A percentile compares a stretch with the other conserved stretches of the same genome.
Conservation (phyloP, 2,797 vertebrate genomes). For the Anisognathus igniventris region DNA sequence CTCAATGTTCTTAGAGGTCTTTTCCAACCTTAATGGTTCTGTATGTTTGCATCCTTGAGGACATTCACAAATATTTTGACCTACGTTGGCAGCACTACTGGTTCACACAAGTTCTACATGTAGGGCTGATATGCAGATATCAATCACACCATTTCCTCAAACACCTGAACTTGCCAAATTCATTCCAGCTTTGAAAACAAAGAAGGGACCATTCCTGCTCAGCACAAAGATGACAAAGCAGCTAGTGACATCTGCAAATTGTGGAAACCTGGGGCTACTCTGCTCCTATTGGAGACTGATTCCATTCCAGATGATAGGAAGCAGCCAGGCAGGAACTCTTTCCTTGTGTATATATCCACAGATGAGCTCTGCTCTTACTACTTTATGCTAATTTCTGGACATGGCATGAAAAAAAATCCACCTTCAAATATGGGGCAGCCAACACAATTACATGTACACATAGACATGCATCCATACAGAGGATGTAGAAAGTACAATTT, state of each 20-base stretch:
- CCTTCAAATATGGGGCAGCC: background rate
- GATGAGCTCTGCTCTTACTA: background rate
- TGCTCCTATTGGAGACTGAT: background rate
- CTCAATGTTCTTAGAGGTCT: background rate
- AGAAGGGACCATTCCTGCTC: background rate
- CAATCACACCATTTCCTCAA: background rate
- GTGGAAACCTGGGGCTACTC: background rate
- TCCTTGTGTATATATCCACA: background rate
- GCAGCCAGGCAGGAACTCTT: background rate
- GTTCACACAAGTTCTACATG: accelerated
- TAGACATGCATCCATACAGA: background rate
- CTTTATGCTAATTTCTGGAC: background rate
- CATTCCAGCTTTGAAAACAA: background rate
- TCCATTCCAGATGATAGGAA: background rate
- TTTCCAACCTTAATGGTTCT: background rate
- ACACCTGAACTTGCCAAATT: background rate
- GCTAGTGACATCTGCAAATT: background rate
- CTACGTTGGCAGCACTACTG: accelerated
- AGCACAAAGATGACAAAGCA: background rate
- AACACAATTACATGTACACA: background rate
- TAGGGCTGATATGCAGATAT: background rate
- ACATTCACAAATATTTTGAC: background rate
- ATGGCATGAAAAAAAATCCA: background rate
- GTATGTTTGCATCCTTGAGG: background rate
- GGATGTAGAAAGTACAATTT: background rate